These are phyloP conservation scores for Drosophila takahashii DNA, from an alignment of 1,140 invertebrate species.

Conservation along the genomic window DNA sequence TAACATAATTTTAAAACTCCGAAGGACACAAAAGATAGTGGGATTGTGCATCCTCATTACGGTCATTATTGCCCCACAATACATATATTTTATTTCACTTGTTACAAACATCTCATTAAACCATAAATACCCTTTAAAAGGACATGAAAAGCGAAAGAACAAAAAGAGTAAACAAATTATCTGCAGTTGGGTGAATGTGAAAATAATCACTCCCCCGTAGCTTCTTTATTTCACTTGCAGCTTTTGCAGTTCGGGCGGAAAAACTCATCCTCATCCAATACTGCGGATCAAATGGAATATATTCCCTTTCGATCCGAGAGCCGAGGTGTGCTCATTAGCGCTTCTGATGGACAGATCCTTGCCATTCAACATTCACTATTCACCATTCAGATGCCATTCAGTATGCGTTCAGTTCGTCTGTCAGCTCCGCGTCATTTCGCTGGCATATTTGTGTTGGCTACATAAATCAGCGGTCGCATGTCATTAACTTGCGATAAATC, in stretches of 20 bases:
- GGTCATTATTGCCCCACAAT: no score
- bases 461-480: conserved; percentile 72
- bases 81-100: no score
- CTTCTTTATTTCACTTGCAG: conserved; percentile 8
- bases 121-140: neutral
- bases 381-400: neutral
- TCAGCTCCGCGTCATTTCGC: conserved; percentile 17
- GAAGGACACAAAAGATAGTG: neutral
- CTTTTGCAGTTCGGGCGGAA: neutral
- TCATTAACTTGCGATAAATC: conserved; percentile 78
- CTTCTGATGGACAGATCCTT: conserved; percentile 16
- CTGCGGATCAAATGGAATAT: conserved; percentile 58
- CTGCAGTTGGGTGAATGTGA: conserved; percentile 66
- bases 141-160: neutral
- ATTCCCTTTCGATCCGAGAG: conserved; percentile 42
- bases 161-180: conserved; percentile 4
- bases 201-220: conserved; percentile 29
- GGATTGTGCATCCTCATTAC: no score
- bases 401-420: conserved; percentile 1
- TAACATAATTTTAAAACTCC: no score
- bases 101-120: neutral
- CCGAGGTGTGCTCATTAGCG: conserved; percentile 55
- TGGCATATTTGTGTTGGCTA: conserved; percentile 55
- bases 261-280: conserved; percentile 20
- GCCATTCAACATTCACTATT: neutral